These are phyloP conservation scores for Dasyornis broadbenti DNA, from an alignment of 2,113 vertebrate species.

Conservation along the genomic window DNA sequence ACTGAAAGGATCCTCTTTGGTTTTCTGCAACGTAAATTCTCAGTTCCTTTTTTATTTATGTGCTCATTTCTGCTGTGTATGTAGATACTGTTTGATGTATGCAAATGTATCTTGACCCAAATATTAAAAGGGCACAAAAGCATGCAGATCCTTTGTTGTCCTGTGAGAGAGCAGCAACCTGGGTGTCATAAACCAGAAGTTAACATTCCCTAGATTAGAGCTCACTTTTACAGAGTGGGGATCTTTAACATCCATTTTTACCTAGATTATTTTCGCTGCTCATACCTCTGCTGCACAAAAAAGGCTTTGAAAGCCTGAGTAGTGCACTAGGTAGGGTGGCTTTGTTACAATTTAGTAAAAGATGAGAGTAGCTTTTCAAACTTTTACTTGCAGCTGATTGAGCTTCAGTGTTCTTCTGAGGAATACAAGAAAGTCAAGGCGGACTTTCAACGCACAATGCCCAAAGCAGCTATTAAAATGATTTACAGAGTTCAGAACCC, in stretches of 20 bases:
- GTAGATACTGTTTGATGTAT: not conserved
- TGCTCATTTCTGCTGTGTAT: not conserved
- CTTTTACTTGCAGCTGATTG: conserved; percentile 68
- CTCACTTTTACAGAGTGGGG: not conserved
- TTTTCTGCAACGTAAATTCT: not conserved
- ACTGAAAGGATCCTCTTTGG: not conserved
- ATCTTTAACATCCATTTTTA: not conserved
- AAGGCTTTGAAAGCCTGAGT: not conserved
- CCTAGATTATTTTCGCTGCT: not conserved
- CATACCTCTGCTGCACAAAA: not conserved
- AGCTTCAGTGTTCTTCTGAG: conserved; percentile 53
- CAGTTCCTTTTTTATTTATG: not conserved
- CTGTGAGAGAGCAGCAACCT: not conserved
- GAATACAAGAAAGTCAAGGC: conserved; percentile 70
- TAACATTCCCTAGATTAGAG: not conserved
- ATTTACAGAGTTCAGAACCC: conserved; percentile 84
- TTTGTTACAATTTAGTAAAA: not conserved
- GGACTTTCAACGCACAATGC: conserved; percentile 78
- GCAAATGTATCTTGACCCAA: not conserved
- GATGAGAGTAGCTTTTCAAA: not conserved
- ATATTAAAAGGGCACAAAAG: not conserved
- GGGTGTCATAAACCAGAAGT: not conserved
- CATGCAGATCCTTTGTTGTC: not conserved
- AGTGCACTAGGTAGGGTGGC: not conserved
- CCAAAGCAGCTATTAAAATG: conserved; percentile 53